These are phyloP conservation scores for Pitangus sulphuratus DNA, from an alignment of 2,797 vertebrate genomes.

Conservation along the genomic window DNA sequence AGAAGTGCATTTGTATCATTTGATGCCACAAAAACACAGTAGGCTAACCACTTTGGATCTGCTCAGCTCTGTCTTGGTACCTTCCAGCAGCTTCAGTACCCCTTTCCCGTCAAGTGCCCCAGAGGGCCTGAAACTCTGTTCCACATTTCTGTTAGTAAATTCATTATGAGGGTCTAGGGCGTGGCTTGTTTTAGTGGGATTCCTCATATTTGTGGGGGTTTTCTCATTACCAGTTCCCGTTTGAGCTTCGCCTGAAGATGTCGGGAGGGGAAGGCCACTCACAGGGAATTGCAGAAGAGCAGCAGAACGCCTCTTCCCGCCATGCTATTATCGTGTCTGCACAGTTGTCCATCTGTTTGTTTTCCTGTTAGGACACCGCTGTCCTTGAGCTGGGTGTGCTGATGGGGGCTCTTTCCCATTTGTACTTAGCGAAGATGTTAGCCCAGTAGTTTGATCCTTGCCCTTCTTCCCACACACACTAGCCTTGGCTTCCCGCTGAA, in stretches of 20 bases:
- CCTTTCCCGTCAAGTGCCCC: neutral
- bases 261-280: neutral
- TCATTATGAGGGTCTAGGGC: neutral
- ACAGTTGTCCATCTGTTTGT: neutral
- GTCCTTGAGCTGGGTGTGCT: neutral
- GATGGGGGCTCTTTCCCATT: neutral
- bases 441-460: neutral
- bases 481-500: neutral
- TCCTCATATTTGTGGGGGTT: neutral
- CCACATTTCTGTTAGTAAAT: neutral
- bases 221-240: neutral
- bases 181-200: neutral
- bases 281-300: neutral
- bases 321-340: neutral
- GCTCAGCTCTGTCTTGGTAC: neutral
- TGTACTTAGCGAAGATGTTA: neutral
- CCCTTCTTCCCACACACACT: neutral
- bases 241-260: neutral
- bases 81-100: neutral
- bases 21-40: neutral
- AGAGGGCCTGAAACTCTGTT: neutral
- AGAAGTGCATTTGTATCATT: neutral
- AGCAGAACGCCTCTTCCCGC: neutral
- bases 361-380: neutral
- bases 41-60: neutral